Percentiles rank a stretch among this genome's conserved stretches.
Conservation (phyloP, 2,888 invertebrate species). For the Microctonus hyperodae region DNA sequence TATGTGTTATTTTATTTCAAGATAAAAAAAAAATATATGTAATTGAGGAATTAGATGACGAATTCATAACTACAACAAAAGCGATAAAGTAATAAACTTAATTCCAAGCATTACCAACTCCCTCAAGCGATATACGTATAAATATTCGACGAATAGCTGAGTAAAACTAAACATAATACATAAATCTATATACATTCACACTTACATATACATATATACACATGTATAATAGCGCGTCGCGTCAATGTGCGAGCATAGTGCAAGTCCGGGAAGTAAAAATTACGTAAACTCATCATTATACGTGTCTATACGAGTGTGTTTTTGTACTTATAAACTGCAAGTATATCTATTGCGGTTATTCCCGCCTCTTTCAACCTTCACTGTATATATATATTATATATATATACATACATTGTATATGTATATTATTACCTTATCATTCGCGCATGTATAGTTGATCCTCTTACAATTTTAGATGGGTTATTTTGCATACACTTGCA, state of each 20-base stretch:
- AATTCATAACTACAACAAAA: background rate
- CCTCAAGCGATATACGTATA: background rate
- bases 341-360: background rate
- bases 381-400: background rate
- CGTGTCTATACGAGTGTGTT: background rate
- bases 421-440: background rate
- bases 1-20: too few species aligned
- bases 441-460: background rate
- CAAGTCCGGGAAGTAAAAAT: constrained; percentile 9
- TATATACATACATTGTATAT: background rate
- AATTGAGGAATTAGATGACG: background rate
- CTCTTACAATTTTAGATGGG: background rate
- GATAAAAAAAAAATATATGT: too few species aligned
- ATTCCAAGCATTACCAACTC: background rate
- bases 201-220: background rate
- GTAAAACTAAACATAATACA: background rate
- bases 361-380: background rate
- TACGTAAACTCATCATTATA: constrained; percentile 9
- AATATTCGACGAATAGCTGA: constrained; percentile 11
- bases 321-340: background rate
- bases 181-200: background rate
- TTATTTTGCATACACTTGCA: background rate
- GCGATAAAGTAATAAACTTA: background rate
- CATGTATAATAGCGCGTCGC: background rate
- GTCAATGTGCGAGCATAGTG: background rate